A percentile compares a stretch with the other conserved stretches of the same genome.
phyloP scores from a whole-genome alignment of 2,113 vertebrate genomes.

The Pitta sordida region DNA sequence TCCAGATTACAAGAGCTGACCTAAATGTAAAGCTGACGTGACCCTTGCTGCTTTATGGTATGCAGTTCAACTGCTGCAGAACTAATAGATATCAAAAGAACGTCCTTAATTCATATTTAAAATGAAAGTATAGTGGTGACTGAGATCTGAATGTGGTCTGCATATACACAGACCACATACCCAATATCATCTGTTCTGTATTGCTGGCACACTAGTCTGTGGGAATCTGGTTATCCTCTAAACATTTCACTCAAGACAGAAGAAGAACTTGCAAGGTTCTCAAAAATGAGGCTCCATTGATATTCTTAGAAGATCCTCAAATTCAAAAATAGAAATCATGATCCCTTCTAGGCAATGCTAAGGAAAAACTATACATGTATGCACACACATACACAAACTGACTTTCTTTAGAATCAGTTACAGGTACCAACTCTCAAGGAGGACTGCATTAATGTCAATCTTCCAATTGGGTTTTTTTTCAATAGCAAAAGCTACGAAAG shows the following conservation, averaged over 20 bases:
- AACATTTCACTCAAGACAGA: background rate
- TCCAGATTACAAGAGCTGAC: background rate
- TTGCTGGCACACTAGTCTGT: background rate
- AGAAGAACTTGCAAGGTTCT: background rate
- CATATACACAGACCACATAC: background rate
- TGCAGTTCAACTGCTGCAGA: background rate
- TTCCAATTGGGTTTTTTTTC: background rate
- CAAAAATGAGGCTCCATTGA: background rate
- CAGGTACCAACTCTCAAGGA: background rate
- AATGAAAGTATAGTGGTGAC: background rate
- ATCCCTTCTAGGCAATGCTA: background rate
- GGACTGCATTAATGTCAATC: background rate
- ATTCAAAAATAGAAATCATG: background rate
- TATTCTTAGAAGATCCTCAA: background rate
- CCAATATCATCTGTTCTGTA: background rate
- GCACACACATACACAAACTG: rapidly evolving
- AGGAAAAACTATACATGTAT: background rate
- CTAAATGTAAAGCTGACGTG: background rate
- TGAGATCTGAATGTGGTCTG: background rate
- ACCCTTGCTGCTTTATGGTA: background rate
- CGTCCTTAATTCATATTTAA: background rate
- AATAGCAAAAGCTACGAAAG: background rate
- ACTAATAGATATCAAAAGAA: background rate
- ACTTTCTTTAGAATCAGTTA: background rate
- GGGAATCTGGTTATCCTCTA: background rate